phyloP scores from a whole-genome alignment of 2,888 invertebrate genomes.

The Hesperia comma region DNA sequence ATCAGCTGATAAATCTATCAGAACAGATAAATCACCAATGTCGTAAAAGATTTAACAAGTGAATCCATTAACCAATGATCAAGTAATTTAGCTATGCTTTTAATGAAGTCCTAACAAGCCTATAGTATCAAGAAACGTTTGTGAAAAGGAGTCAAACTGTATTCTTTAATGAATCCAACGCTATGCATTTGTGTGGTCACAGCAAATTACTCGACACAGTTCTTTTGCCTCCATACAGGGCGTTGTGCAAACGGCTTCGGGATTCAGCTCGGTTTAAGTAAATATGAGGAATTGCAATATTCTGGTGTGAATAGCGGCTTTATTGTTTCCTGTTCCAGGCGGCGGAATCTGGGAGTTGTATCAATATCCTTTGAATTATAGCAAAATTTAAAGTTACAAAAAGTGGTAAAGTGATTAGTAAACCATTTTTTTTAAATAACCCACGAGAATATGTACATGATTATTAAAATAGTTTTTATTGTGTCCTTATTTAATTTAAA shows the following conservation, averaged over 20 bases:
- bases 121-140: too few species aligned
- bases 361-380: not conserved
- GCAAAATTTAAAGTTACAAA: not conserved
- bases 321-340: not conserved
- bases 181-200: not conserved
- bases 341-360: not conserved
- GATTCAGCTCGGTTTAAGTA: slow-evolving; percentile 6
- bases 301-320: not conserved
- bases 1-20: too few species aligned
- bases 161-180: too few species aligned
- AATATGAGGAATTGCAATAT: not conserved
- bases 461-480: too few species aligned
- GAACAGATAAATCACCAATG: too few species aligned
- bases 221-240: not conserved
- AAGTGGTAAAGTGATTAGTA: not conserved
- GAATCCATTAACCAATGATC: too few species aligned
- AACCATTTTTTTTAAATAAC: not conserved
- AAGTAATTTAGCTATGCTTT: too few species aligned
- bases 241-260: not conserved
- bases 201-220: not conserved
- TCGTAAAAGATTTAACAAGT: too few species aligned
- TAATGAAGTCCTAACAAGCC: too few species aligned
- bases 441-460: too few species aligned
- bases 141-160: too few species aligned
- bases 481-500: too few species aligned